Evolutionary conservation across 2,888 invertebrate genomes (phyloP), one percentile per base, ranked within the genome.

Genomic region (Limnephilus marmoratus): DNA sequence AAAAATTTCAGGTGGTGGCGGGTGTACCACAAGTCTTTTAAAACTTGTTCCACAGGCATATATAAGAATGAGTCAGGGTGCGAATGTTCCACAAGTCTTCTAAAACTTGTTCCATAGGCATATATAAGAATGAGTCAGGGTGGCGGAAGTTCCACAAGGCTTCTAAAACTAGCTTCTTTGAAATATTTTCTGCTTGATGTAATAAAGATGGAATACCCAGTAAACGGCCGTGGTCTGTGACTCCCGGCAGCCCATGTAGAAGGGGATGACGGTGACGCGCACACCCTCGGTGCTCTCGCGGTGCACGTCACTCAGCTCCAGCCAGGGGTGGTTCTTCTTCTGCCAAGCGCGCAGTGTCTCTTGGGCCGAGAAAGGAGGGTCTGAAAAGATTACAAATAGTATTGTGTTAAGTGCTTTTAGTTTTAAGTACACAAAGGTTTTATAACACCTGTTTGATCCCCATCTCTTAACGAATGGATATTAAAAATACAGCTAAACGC

Each of bases 241-340:
- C 95, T 98, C 98, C 92, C 99, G 97, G 94, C 98, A 98, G 80
- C 99, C 99, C 98, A 99, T 99, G 95, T 99, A 99, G 96, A 99
- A 99, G 0, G 99, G 99, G 95, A 99, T 99, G 91, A 99, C 99
- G 18, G 99, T 99, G 81, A 99, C 98, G 89, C 99, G 97, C 94
- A 99, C 98, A 95, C 98, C 98, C 95, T 99, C 99, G 0, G 99
- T 99, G 0, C 99, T 99, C 96, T 99, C 99, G 94, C 98, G 98
- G 95, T 99, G 99, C 13, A 99, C 99, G 95, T 99, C 99, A 68
- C 99, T 99, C 92, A 99, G 95, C 95, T 99, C 99, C 82, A 99
- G 95, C 99, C 99, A 99, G 0, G 99, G 99, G 95, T 99, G 99
- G 96, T 99, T 99, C 95, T 99, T 99, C 94, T 99, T 98, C 95